These are phyloP conservation scores for Balaeniceps rex DNA, from an alignment of 2,113 vertebrate species.

Conservation along the genomic window DNA sequence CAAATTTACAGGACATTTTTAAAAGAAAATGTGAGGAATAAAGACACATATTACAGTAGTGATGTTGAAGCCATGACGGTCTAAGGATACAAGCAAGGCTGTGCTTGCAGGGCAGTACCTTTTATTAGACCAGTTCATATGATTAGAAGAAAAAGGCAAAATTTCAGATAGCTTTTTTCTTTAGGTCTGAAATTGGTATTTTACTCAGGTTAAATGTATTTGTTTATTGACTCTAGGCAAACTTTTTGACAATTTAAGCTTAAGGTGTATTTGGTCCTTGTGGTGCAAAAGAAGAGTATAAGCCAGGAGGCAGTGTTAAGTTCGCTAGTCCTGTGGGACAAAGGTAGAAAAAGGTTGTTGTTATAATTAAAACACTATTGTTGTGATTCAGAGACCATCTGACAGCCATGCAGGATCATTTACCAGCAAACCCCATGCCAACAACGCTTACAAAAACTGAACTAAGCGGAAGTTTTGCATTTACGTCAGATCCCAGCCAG, in stretches of 20 bases:
- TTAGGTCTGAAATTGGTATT: background rate
- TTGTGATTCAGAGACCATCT: slow-evolving; percentile 25
- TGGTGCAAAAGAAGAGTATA: background rate
- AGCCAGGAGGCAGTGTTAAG: background rate
- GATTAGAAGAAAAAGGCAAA: background rate
- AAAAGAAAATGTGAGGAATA: background rate
- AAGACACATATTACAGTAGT: background rate
- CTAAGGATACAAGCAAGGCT: background rate
- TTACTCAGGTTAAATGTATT: background rate
- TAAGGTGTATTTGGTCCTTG: background rate
- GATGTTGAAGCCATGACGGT: background rate
- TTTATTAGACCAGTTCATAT: background rate
- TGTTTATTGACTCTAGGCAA: background rate
- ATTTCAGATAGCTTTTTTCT: background rate
- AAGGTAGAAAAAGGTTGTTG: background rate
- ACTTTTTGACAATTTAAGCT: background rate
- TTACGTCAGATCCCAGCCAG: slow-evolving; percentile 12
- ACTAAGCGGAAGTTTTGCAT: slow-evolving; percentile 3
- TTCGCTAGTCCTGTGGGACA: background rate
- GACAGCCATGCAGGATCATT: background rate
- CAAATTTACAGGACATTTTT: background rate
- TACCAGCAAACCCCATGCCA: background rate
- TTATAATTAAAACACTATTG: background rate
- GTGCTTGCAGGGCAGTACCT: background rate
- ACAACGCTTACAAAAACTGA: slow-evolving; percentile 1